Percentiles rank a stretch among this genome's conserved stretches.
Conservation (phyloP, 2,113 vertebrate species). For the Podilymbus podiceps region DNA sequence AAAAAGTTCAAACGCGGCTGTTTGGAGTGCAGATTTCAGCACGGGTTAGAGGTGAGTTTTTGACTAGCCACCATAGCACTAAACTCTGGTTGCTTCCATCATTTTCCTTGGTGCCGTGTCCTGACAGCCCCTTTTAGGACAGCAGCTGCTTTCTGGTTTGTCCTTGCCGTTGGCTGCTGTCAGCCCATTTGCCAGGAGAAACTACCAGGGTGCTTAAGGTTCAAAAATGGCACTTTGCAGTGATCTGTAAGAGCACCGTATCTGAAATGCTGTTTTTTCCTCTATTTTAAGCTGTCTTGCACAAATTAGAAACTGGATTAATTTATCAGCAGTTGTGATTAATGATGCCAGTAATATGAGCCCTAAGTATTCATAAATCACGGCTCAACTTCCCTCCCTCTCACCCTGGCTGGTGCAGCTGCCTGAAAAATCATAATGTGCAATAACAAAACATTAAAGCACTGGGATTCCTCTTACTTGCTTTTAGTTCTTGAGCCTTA, state of each 20-base stretch:
- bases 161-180: background rate
- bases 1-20: background rate
- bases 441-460: constrained; percentile 9
- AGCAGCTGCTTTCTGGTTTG: background rate
- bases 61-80: background rate
- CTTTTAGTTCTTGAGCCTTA: background rate
- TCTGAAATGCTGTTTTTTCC: background rate
- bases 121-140: background rate
- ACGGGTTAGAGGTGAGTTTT: background rate
- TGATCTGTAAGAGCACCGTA: background rate
- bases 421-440: background rate
- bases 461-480: background rate
- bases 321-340: constrained; percentile 41
- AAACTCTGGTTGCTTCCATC: background rate
- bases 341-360: constrained; percentile 6
- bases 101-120: background rate
- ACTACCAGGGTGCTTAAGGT: background rate
- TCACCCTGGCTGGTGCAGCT: background rate
- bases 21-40: background rate
- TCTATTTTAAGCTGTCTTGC: background rate
- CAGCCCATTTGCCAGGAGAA: background rate
- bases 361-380: constrained; percentile 30
- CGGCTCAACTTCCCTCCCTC: background rate
- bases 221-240: background rate
- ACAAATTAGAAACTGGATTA: constrained; percentile 32